These are phyloP conservation scores for Drosophila nikananu DNA, from an alignment of 1,140 invertebrate genomes.

Conservation along the genomic window DNA sequence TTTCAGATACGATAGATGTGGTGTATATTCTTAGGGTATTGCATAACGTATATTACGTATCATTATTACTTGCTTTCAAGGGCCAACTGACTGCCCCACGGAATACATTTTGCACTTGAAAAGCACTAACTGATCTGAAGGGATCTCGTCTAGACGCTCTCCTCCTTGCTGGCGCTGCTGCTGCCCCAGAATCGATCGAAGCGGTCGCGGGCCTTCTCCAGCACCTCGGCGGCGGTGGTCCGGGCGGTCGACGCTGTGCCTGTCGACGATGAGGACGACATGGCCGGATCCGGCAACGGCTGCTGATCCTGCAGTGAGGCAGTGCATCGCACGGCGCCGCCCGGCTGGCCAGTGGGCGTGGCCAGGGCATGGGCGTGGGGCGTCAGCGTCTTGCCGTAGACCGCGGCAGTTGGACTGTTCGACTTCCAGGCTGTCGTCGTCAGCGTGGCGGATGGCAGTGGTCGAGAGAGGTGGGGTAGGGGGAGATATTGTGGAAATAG, in stretches of 20 bases:
- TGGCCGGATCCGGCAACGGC: constrained; percentile 86
- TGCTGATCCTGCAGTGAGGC: constrained; percentile 41
- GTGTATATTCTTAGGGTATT: constrained; percentile 54
- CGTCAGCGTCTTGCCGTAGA: constrained; percentile 71
- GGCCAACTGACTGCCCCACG: constrained; percentile 24
- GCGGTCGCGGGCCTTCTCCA: constrained; percentile 92
- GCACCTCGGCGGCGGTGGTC: constrained; percentile 90
- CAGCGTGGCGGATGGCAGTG: constrained; percentile 57
- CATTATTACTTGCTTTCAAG: constrained; percentile 27
- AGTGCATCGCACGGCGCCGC: constrained; percentile 65
- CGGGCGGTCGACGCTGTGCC: constrained; percentile 85
- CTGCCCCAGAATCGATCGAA: constrained; percentile 94
- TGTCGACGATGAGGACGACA: constrained; percentile 70
- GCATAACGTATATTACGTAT: constrained; percentile 62
- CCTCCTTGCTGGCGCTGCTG: constrained; percentile 77
- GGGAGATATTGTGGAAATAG: constrained; percentile 83
- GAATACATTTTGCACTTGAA: constrained; percentile 66
- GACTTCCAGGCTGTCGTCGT: constrained; percentile 75
- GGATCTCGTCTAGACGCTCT: constrained; percentile 68
- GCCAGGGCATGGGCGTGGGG: constrained; percentile 30
- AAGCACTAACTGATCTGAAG: constrained; percentile 29
- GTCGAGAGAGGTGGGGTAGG: constrained; percentile 61
- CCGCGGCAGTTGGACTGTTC: constrained; percentile 63
- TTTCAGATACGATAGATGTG: constrained; percentile 15
- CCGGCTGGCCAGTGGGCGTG: constrained; percentile 47